phyloP scores from a whole-genome alignment of 2,113 vertebrate genomes.

The Oceanodroma tethys region DNA sequence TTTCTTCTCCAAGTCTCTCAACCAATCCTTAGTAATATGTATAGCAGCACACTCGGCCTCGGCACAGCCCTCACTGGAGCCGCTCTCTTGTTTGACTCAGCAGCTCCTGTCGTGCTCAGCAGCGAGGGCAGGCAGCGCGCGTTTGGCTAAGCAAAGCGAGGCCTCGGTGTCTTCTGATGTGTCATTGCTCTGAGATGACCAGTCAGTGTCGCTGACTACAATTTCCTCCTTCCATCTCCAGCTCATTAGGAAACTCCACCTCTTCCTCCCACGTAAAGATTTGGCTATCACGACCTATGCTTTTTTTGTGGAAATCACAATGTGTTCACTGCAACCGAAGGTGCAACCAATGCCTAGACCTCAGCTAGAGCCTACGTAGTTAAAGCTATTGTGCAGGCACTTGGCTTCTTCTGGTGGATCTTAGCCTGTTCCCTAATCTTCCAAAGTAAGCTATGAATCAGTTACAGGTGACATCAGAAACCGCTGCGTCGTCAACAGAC shows the following conservation, averaged over 20 bases:
- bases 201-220: background rate
- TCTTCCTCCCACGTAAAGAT: background rate
- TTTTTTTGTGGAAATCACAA: background rate
- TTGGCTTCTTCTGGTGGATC: background rate
- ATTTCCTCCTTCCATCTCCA: background rate
- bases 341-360: background rate
- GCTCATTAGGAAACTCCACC: background rate
- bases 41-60: background rate
- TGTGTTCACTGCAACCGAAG: background rate
- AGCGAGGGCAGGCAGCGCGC: background rate
- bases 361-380: background rate
- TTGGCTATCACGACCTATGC: background rate
- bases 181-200: background rate
- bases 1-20: background rate
- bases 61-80: background rate
- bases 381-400: background rate
- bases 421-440: background rate
- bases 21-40: background rate
- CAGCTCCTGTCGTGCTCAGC: background rate
- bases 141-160: background rate
- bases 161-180: background rate
- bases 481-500: fast-evolving
- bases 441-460: background rate
- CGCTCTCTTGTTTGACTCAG: background rate
- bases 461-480: background rate